Evolutionary conservation across 1,140 invertebrate species (phyloP), one percentile per base, ranked within the genome.

Genomic region (Pseudomyrmex flavicornis): DNA sequence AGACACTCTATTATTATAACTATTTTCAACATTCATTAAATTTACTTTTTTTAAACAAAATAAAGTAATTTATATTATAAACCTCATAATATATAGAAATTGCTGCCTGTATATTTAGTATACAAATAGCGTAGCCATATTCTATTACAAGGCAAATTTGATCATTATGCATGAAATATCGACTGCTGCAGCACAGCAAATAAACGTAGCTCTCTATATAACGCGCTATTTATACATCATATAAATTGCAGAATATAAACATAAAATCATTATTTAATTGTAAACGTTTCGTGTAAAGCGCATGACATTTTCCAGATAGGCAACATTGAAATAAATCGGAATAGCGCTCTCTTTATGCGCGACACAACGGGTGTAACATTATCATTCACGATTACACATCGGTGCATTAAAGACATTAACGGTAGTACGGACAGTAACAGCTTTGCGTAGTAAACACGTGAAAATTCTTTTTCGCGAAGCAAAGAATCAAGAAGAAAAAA

Each of bases 101-200:
- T n/a, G 56, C 7, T 59, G 22, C 20, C 62, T 52, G 13, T 52
- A 52, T 52, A 13, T 13, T 74, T n/a, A 62, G 0, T 74, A 61
- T 46, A 59, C 4, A 20, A 46, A 76, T 54, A 2, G 54, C 48
- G 63, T 12, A 54, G 52, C 48, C 1, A 48, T 8, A 10, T 12
- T 26, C 5, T 2, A 46, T 12, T 10, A 46, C n/a, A 17, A n/a
- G 10, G 9, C n/a, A 8, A 20, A 65, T 76, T 68, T 56, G 68
- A 22, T 68, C 12, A 44, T 44, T 9, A 20, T 56, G n/a, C 52
- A 44, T 65, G 66, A 76, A 74, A 61, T 61, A 35, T 35, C 35
- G 35, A 35, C 35, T 35, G 35, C 35, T 35, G 35, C 35, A 35
- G 35, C 35, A 35, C 35, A 7, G 35, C 35, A 35, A 35, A 35